Percentiles rank a stretch among this genome's conserved stretches.
Conservation (phyloP, 1,140 invertebrate species). For the Lepidurus arcticus region DNA sequence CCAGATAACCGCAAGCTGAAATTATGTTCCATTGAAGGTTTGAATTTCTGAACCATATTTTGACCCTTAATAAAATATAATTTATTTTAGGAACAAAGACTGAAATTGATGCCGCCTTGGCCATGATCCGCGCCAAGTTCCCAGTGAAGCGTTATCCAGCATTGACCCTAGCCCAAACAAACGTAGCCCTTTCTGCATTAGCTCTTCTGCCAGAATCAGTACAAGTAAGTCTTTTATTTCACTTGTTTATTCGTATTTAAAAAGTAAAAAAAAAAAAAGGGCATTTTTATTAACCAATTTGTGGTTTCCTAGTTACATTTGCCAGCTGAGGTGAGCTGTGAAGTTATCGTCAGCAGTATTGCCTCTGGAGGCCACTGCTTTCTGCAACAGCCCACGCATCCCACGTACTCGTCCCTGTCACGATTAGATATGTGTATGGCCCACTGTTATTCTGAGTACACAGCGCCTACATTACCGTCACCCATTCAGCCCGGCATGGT, state of each 20-base stretch:
- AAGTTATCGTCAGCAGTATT: conserved; percentile 78
- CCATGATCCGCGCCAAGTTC: conserved; percentile 75
- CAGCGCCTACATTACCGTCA: conserved; percentile 59
- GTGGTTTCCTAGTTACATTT: conserved; percentile 62
- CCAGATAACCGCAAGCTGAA: conserved; percentile 63
- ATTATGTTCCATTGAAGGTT: conserved; percentile 76
- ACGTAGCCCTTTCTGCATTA: conserved; percentile 54
- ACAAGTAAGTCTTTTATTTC: conserved; percentile 53
- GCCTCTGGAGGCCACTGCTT: conserved; percentile 81
- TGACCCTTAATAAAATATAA: conserved; percentile 35
- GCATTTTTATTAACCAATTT: conserved; percentile 22
- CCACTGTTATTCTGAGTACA: conserved; percentile 56
- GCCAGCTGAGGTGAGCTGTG: conserved; percentile 85
- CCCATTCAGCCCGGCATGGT: conserved; percentile 51
- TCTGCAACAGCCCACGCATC: conserved; percentile 88
- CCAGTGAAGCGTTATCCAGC: conserved; percentile 69
- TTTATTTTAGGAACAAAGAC: conserved; percentile 53
- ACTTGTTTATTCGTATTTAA: not conserved
- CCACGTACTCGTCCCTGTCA: conserved; percentile 73
- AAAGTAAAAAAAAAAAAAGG: not conserved
- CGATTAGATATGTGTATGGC: conserved; percentile 66
- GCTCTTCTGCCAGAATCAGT: conserved; percentile 56
- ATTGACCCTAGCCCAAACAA: conserved; percentile 70
- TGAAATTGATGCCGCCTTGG: conserved; percentile 70
- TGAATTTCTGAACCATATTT: not conserved